phyloP scores from a whole-genome alignment of 2,113 vertebrate genomes.

The Urocolius indicus region DNA sequence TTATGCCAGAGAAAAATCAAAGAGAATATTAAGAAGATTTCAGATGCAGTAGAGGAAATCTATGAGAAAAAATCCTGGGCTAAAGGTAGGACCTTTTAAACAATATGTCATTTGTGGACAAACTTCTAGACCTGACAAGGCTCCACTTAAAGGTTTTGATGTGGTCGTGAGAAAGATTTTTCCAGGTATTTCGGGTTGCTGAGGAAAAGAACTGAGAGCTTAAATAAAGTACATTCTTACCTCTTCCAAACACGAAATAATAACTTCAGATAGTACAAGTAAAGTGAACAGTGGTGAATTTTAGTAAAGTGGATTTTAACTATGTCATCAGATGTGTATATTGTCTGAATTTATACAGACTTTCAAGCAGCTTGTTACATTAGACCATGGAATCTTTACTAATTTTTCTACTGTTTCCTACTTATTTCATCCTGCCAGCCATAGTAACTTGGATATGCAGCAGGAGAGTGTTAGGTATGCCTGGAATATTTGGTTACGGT shows the following conservation, averaged over 20 bases:
- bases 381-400: not conserved
- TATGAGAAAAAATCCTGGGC: conserved; percentile 80
- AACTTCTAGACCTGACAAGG: not conserved
- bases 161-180: not conserved
- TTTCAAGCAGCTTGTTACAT: not conserved
- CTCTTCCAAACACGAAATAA: not conserved
- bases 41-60: conserved; percentile 67
- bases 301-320: not conserved
- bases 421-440: not conserved
- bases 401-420: not conserved
- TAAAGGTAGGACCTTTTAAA: conserved; percentile 67
- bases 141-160: not conserved
- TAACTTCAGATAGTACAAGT: not conserved
- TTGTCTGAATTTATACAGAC: not conserved
- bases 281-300: not conserved
- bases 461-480: not conserved
- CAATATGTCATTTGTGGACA: not conserved
- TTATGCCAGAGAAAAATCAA: conserved; percentile 75
- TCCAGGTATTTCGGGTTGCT: not conserved
- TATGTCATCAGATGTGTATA: not conserved
- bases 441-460: not conserved
- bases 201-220: not conserved
- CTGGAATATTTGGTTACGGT: not conserved
- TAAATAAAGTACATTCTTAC: not conserved
- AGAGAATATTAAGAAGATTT: conserved; percentile 74